Base-by-base conservation (phyloP, 2,888 invertebrate species). In the Rugalucina vietnamica region DNA sequence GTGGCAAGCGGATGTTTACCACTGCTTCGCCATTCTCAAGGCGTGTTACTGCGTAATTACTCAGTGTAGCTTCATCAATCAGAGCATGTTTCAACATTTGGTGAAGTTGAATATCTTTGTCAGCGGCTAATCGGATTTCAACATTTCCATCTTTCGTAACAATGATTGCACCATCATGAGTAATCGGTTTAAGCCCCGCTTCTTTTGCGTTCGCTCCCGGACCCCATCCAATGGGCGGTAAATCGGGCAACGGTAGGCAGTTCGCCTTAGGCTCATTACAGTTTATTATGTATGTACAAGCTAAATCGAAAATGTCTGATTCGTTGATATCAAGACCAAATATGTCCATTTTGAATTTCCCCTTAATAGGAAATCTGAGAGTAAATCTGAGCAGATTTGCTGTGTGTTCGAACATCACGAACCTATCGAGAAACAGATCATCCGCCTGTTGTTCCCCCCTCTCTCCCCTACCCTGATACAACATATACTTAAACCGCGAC, bases 141-240 rank as follows among this genome's bases (percentile, higher is more conserved):
- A 94, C 92, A 50, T 89, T 88, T 1, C 94, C 93, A 75, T 94
- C 93, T 70, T 92, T 89, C 4, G 93, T 91, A 5, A 90, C 87
- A 72, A 94, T 91, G 29, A 93, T 89, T n/a, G 92, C 93, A 34
- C 91, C 90, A 65, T 92, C 90, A 86, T 94, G 94, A 37, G 93
- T 89, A 72, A 89, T 87, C 10, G 94, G 91, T 71, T 85, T 89
- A 18, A 94, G 85, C 10, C 94, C 94, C 4, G 90, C 92, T 60
- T 91, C 88, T 65, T 91, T 90, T 10, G 91, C 91, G 69, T 93
- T 92, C 5, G 86, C 87, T 8, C 92, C 92, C 1, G 93, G 93
- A 34, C 94, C 94, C 94, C 94, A 94, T 18, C 94, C 94, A 43
- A 94, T 90, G 0, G 93, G 92, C 4, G 94, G 94, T 50, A 91